Conservation (phyloP, 2,797 vertebrate genomes). For the Falco columbarius region DNA sequence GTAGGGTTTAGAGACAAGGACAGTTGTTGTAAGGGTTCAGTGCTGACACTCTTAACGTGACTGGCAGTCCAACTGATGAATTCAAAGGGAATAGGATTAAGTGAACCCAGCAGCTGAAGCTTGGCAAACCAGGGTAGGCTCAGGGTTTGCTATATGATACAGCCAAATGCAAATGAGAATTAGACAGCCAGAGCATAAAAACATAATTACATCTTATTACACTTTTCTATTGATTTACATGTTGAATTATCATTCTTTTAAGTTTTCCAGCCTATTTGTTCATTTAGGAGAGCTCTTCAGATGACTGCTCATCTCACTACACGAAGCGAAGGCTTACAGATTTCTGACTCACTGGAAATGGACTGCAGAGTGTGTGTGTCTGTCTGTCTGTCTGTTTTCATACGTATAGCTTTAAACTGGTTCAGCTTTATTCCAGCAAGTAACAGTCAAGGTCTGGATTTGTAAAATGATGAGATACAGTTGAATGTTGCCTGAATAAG, state of each 20-base stretch:
- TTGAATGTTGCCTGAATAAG: not conserved
- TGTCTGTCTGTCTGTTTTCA: not conserved
- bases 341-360: not conserved
- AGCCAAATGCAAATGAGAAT: not conserved
- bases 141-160: not conserved
- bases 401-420: not conserved
- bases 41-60: not conserved
- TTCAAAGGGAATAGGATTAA: not conserved
- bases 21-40: not conserved
- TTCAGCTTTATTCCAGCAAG: not conserved
- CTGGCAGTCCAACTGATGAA: not conserved
- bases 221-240: not conserved
- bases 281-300: not conserved
- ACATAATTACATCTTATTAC: not conserved
- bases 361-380: not conserved
- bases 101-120: not conserved
- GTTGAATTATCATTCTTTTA: not conserved
- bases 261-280: not conserved
- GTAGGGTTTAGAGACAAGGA: not conserved
- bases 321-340: not conserved
- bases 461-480: not conserved
- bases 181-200: not conserved
- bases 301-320: not conserved
- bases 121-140: not conserved
- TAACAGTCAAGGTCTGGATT: not conserved